Percentiles rank a stretch among this genome's conserved stretches.
These are phyloP conservation scores for Hypanus sabinus DNA, from an alignment of 2,113 vertebrate genomes.

Conservation along the genomic window DNA sequence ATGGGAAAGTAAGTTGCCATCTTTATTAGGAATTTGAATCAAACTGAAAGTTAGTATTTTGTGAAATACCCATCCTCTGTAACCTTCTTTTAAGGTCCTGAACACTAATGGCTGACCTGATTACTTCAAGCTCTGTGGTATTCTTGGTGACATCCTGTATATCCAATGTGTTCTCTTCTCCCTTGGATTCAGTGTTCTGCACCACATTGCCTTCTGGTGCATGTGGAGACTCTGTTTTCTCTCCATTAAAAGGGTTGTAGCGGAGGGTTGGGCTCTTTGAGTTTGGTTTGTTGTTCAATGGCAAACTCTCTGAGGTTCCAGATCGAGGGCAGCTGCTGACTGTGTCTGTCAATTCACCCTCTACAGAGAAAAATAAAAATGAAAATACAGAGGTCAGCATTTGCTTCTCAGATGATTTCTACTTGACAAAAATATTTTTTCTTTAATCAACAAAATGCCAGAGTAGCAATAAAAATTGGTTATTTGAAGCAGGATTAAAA, in stretches of 20 bases:
- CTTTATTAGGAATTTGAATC: not conserved
- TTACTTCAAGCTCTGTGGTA: constrained; percentile 79
- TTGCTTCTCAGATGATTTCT: not conserved
- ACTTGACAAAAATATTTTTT: not conserved
- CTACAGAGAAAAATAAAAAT: constrained; percentile 50
- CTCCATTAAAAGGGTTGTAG: constrained; percentile 84
- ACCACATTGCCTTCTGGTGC: constrained; percentile 75
- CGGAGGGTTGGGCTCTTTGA: constrained; percentile 71
- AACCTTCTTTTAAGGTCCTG: too few species aligned
- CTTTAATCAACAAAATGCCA: not conserved
- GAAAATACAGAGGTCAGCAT: not conserved
- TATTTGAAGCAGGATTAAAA: not conserved
- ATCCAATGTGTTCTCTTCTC: constrained; percentile 46
- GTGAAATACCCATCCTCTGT: not conserved
- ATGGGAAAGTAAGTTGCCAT: not conserved
- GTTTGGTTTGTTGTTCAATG: constrained; percentile 51
- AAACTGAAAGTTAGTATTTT: not conserved
- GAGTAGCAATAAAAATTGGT: not conserved
- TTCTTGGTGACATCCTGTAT: constrained; percentile 53
- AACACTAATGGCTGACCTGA: constrained; percentile 63
- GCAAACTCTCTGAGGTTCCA: constrained; percentile 62
- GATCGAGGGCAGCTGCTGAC: constrained; percentile 79
- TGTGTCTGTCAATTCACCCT: constrained; percentile 84
- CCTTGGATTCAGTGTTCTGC: constrained; percentile 55
- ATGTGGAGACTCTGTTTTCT: constrained; percentile 60